Percentiles rank a stretch among this genome's conserved stretches.
Conservation (phyloP, 2,888 invertebrate species). For the Thelaira solivaga region DNA sequence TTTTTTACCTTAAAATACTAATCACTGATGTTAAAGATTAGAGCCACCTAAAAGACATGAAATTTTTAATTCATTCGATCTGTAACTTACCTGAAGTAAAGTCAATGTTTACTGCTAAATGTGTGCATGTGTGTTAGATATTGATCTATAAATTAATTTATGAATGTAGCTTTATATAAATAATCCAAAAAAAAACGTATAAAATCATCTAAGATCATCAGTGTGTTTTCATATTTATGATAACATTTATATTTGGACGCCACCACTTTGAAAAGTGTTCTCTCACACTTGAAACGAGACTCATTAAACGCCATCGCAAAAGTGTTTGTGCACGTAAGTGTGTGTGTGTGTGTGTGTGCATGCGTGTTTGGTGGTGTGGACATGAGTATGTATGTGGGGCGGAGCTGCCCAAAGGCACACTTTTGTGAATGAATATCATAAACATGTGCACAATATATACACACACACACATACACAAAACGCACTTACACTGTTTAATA, state of each 20-base stretch:
- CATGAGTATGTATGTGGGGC: slow-evolving; percentile 69
- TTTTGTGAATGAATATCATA: slow-evolving; percentile 73
- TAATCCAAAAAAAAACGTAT: slow-evolving; percentile 8
- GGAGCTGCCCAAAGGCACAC: slow-evolving; percentile 74
- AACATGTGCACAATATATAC: background rate
- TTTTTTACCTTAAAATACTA: too few species aligned
- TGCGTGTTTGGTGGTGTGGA: too few species aligned
- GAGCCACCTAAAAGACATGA: too few species aligned
- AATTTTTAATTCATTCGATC: too few species aligned
- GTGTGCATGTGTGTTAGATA: too few species aligned
- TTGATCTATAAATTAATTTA: background rate
- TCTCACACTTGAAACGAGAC: slow-evolving; percentile 54
- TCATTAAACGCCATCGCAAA: slow-evolving; percentile 59
- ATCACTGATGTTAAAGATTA: too few species aligned
- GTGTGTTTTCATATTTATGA: slow-evolving; percentile 20
- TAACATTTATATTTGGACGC: slow-evolving; percentile 43
- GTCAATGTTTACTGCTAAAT: background rate
- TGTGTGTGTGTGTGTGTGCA: slow-evolving; percentile 55
- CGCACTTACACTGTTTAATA: background rate
- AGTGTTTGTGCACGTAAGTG: slow-evolving; percentile 42
- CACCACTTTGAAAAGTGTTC: slow-evolving; percentile 48
- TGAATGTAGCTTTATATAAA: background rate
- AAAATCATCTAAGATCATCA: slow-evolving; percentile 24
- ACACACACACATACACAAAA: background rate
- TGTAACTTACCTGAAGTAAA: too few species aligned